These are phyloP conservation scores for Tachuris rubrigastra DNA, from an alignment of 2,113 vertebrate species.

Conservation along the genomic window DNA sequence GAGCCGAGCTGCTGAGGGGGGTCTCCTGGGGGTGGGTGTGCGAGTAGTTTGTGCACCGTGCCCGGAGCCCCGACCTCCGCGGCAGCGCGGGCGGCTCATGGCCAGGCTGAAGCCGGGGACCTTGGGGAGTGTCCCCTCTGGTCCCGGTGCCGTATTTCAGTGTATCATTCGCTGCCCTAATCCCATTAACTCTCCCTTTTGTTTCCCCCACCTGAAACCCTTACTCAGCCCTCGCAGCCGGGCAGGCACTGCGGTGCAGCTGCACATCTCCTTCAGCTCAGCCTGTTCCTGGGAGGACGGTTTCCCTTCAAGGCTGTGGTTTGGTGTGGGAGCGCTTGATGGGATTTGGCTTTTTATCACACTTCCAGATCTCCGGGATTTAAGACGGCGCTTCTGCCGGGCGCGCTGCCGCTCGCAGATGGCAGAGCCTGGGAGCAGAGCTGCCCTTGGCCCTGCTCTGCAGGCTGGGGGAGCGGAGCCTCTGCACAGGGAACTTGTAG, in stretches of 20 bases:
- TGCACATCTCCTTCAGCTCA: not conserved
- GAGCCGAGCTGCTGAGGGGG: not conserved
- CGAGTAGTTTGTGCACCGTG: fast-evolving
- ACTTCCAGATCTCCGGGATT: constrained; percentile 1
- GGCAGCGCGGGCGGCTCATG: not conserved
- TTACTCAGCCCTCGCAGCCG: not conserved
- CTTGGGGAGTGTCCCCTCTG: not conserved
- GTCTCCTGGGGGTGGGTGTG: not conserved
- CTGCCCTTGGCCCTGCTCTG: not conserved
- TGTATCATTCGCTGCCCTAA: not conserved
- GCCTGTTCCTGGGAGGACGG: not conserved
- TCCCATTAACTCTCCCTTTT: constrained; percentile 19
- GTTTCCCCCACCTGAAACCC: constrained; percentile 9
- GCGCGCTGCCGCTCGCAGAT: not conserved
- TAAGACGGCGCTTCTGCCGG: not conserved
- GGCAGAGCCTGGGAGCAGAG: not conserved
- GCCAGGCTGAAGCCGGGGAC: not conserved
- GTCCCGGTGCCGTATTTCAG: not conserved
- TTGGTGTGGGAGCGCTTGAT: constrained; percentile 7
- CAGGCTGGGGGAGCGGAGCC: not conserved
- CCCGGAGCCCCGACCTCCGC: not conserved
- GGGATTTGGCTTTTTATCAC: not conserved
- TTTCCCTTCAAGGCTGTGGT: not conserved
- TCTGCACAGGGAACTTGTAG: not conserved
- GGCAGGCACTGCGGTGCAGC: not conserved